Evolutionary conservation across 2,888 invertebrate species (phyloP), one percentile per base, ranked within the genome.

Genomic region (Spisula solida): DNA sequence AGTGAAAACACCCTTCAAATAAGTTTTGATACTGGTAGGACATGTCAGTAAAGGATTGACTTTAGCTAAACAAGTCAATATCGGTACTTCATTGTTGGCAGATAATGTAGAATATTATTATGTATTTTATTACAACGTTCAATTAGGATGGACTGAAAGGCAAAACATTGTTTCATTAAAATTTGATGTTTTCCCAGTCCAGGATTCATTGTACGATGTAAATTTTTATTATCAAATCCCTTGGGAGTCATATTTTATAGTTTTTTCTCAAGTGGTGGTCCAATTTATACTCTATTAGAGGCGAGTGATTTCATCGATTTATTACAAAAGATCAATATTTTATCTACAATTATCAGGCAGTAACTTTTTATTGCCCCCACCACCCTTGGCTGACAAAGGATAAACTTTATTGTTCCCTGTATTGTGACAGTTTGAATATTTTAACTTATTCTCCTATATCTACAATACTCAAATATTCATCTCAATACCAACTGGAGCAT

Each of bases 191-290:
- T 34, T 34, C 34, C 29, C 16, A 34, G 31, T 8, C 31, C 31
- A 60, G 12, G 5, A 1, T 34, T 75, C 75, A 34, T 41, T 34
- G 75, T 34, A 31, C 16, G 31, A 75, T 75, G 29, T 75, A 34
- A 31, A 75, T 18, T 75, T 75, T 75, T 75, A 75, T 75, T 31
- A 34, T 75, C 25, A 75, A 75, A 16, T 75, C 75, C 75, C 34
- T 12, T 16, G 25, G 75, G 75, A 31, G 16, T 25, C 16, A 31
- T 75, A 75, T 51, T 51, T 75, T 16, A 75, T 34, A 25, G 60
- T 34, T 31, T 75, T 31, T 75, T 75, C 75, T 75, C 75, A 29
- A 75, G 34, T 75, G n/a, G 34, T 31, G 18, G 75, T 31, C 75
- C 34, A 75, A n/a, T n/a, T 75, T 18, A 31, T 75, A 16, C 29